A percentile compares a stretch with the other conserved stretches of the same genome.
Evolutionary conservation across 2,113 vertebrate species (phyloP).

Genomic region (Hemichromis elongatus): DNA sequence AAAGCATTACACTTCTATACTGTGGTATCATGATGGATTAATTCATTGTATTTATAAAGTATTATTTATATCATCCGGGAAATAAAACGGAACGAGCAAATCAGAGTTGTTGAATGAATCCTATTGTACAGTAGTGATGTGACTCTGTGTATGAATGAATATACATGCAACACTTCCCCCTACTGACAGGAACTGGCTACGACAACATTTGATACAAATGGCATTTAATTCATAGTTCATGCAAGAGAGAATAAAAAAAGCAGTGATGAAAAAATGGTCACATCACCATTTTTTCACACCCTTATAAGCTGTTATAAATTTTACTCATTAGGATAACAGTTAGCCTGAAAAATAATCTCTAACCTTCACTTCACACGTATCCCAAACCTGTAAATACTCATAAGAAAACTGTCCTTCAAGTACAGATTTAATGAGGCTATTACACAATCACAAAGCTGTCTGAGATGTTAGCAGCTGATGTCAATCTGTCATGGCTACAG

Average conservation of each 20-base stretch:
- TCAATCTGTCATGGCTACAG: neutral
- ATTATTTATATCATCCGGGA: neutral
- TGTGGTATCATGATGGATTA: neutral
- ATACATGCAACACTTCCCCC: conserved; percentile 33
- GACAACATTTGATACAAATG: neutral
- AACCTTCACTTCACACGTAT: neutral
- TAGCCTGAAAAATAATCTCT: neutral
- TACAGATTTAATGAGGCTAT: neutral
- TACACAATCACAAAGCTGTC: neutral
- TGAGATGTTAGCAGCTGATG: neutral
- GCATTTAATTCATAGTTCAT: conserved; percentile 4
- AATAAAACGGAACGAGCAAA: neutral
- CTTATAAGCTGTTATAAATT: neutral
- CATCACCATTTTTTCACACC: neutral
- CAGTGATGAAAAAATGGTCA: neutral
- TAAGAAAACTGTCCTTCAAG: neutral
- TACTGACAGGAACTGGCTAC: conserved; percentile 12
- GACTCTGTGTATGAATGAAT: conserved; percentile 55
- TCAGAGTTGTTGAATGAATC: conserved; percentile 42
- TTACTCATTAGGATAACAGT: neutral
- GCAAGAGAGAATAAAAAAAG: neutral
- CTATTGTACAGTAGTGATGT: neutral
- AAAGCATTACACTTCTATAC: neutral
- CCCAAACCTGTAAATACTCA: neutral
- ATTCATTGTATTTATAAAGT: neutral